Conservation (phyloP, 1,140 invertebrate genomes). For the Aphaenogaster ashmeadi region DNA sequence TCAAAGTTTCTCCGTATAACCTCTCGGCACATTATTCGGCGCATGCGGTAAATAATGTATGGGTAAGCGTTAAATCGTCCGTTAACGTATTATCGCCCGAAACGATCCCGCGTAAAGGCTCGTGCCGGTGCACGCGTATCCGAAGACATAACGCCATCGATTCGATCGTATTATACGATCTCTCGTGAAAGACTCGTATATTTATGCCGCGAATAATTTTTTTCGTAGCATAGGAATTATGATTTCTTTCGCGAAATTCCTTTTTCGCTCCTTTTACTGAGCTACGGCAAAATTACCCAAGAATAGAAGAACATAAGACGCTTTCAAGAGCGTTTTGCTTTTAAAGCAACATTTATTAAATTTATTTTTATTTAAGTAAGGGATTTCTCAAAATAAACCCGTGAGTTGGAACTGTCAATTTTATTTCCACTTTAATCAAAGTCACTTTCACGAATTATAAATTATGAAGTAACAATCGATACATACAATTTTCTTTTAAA, state of each 20-base stretch:
- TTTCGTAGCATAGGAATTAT: neutral
- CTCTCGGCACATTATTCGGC: conserved; percentile 35
- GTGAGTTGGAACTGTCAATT: neutral
- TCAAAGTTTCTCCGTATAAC: conserved; percentile 56
- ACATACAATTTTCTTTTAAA: neutral
- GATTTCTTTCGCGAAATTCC: neutral
- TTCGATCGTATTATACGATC: conserved; percentile 60
- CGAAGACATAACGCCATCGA: conserved; percentile 49
- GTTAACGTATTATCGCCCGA: conserved; percentile 75
- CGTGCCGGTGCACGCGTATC: neutral
- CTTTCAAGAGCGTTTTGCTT: neutral
- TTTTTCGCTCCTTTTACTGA: neutral
- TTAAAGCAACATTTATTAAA: neutral
- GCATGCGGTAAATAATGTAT: conserved; percentile 70
- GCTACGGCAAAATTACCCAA: neutral
- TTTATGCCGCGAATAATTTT: conserved; percentile 27
- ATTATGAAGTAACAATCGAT: neutral
- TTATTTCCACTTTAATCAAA: neutral
- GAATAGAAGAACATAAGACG: conserved; percentile 7
- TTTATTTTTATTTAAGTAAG: neutral
- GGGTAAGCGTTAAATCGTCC: conserved; percentile 70
- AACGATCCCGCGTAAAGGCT: conserved; percentile 59
- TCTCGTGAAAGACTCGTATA: neutral
- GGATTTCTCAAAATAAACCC: neutral
- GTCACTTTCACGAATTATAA: neutral